Base-by-base conservation (phyloP, 2,888 invertebrate species). In the Lepas anatifera region DNA sequence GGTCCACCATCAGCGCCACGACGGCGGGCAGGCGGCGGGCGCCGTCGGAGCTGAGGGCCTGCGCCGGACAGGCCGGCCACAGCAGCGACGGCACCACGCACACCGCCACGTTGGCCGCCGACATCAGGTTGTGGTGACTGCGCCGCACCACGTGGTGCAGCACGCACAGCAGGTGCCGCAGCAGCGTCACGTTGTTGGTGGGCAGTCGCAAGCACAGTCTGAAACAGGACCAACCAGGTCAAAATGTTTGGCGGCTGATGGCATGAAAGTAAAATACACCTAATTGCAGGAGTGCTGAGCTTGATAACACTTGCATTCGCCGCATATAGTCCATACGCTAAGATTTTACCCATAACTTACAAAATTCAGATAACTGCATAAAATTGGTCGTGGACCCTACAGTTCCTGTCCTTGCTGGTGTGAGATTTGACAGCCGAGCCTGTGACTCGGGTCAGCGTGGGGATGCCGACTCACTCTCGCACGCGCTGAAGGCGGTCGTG, bases 1-100 rank as follows among this genome's bases (percentile, higher is more conserved):
- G 87, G 58, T 74, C 73, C 52, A 74, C 73, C 71, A 94, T 83
- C 77, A 88, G 86, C 81, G 91, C 89, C 46, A 92, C 87, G 22
- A 82, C 73, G 22, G 76, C 76, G 11, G 80, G 79, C 58, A 77
- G 75, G 71, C 74, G 72, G 41, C 74, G 74, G 35, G 75, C 75
- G 35, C 72, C 73, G 69, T 74, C 73, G 29, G 73, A 72, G 63
- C 70, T 72, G 18, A 75, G 70, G 37, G 73, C 74, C 41, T 73
- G 67, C 32, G 70, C 69, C 37, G 73, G 73, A 69, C 72, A 73
- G 69, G 83, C 83, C 64, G 89, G 87, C 87, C 90, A 90, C 16
- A 93, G 82, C 50, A 94, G 83, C 75, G 89, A 90, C 11, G 92
- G 94, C 0, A 92, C 92, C 66, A 94, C 89, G 77, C 94, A 95